phyloP scores from a whole-genome alignment of 2,888 invertebrate species.

The Timandra comae region DNA sequence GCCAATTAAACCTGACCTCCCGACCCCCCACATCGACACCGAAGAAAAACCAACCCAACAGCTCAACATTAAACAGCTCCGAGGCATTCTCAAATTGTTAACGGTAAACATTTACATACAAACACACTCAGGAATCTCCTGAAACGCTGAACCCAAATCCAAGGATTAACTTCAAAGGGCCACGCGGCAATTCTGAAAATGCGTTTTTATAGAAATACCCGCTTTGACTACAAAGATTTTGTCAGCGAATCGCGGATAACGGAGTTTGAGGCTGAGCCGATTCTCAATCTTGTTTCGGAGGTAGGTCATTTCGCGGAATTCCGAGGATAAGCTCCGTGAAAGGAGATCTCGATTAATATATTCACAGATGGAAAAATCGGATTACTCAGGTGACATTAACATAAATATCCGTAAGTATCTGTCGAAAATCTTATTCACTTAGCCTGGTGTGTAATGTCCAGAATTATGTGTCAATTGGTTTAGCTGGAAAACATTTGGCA shows the following conservation, averaged over 20 bases:
- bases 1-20: constrained; percentile 29
- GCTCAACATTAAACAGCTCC: constrained; percentile 31
- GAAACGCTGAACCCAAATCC: constrained; percentile 49
- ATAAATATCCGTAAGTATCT: constrained; percentile 5
- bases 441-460: too few species aligned
- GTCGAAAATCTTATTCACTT: too few species aligned
- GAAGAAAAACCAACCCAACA: constrained; percentile 11
- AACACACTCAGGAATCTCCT: constrained; percentile 35
- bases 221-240: constrained; percentile 60
- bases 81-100: constrained; percentile 41
- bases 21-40: constrained; percentile 2
- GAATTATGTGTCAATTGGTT: too few species aligned
- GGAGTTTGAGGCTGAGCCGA: constrained; percentile 46
- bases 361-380: constrained; percentile 23
- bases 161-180: constrained; percentile 69
- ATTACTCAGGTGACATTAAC: constrained; percentile 16
- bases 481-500: too few species aligned
- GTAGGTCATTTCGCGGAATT: constrained; percentile 43
- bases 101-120: constrained; percentile 41
- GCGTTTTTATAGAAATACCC: constrained; percentile 69
- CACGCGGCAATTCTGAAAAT: constrained; percentile 60
- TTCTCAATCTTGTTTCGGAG: constrained; percentile 47
- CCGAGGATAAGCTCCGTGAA: constrained; percentile 26
- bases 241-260: constrained; percentile 53
- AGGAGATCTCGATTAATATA: constrained; percentile 32